Base-by-base conservation (phyloP, 2,797 vertebrate species). In the Aphelocoma californica region DNA sequence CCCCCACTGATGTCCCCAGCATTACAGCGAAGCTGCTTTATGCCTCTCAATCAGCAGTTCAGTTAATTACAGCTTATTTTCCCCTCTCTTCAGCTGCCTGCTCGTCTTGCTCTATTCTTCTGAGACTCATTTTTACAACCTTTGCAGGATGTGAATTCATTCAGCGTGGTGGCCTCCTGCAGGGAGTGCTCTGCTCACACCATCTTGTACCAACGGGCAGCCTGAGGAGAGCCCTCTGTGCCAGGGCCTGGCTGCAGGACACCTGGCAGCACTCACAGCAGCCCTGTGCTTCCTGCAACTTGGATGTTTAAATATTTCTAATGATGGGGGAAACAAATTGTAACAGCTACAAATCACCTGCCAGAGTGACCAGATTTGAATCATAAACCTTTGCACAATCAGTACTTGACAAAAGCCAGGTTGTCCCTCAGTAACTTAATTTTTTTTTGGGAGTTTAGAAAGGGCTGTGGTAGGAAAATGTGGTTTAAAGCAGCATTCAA, bases 1-100 rank as follows among this genome's bases (percentile, higher is more conserved):
- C 67, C 90, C 87, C 78, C 84, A 58, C 47, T 47, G 88, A 81
- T 88, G 85, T 91, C 87, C 62, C 58, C 86, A 90, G 92, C 85
- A 81, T 40, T 83, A 53, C 65, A 60, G 77, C 44, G 4, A 18
- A 85, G 36, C 75, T 65, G 45, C 86, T 81, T 56, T 18, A 1
- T 31, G 44, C 65, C 47, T 18, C 31, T 72, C 77, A 42, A 18
- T 25, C 77, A 28, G 34, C 26, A 40, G 13, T 2, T 79, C 45
- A 0, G 5, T 19, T 56, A 25, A 32, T 48, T 47, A 10, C 40
- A 66, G 44, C 45, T 28, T 4, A 2, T 6, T 70, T 57, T 18
- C 25, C 18, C 58, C 12, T 56, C 56, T 58, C 64, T 60, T 26
- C 44, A 62, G n/a, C 54, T 58, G 80, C 44, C 42, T 21, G 25